Conservation (phyloP, 2,113 vertebrate species). For the Phylloscopus trochilus region DNA sequence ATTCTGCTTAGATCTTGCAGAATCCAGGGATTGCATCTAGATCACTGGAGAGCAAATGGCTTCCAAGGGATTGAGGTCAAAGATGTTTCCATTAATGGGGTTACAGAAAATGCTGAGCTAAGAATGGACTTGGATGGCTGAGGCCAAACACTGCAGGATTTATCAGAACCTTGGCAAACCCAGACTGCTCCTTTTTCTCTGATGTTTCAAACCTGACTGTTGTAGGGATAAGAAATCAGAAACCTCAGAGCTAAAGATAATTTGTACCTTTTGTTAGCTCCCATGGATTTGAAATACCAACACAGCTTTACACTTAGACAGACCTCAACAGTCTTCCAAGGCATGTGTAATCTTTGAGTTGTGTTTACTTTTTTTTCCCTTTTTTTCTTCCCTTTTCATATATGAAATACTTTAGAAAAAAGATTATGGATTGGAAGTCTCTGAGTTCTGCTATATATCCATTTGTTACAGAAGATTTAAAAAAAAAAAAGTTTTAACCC, state of each 20-base stretch:
- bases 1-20: neutral
- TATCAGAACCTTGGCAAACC: neutral
- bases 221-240: neutral
- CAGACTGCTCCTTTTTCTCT: neutral
- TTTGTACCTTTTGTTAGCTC: neutral
- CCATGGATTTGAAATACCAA: neutral
- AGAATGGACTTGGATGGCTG: neutral
- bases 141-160: neutral
- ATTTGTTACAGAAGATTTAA: neutral
- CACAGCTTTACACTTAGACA: neutral
- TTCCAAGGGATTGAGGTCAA: neutral
- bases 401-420: neutral
- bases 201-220: neutral
- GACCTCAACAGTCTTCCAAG: neutral
- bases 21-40: neutral
- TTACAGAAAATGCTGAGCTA: neutral
- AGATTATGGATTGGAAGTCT: neutral
- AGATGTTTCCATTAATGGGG: neutral
- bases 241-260: neutral
- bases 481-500: neutral
- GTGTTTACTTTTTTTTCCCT: neutral
- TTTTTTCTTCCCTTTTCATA: neutral
- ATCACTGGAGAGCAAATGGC: neutral
- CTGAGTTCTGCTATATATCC: neutral
- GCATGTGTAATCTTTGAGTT: neutral